Evolutionary conservation across 2,797 vertebrate genomes (phyloP).

Genomic region (Mastacembelus armatus): DNA sequence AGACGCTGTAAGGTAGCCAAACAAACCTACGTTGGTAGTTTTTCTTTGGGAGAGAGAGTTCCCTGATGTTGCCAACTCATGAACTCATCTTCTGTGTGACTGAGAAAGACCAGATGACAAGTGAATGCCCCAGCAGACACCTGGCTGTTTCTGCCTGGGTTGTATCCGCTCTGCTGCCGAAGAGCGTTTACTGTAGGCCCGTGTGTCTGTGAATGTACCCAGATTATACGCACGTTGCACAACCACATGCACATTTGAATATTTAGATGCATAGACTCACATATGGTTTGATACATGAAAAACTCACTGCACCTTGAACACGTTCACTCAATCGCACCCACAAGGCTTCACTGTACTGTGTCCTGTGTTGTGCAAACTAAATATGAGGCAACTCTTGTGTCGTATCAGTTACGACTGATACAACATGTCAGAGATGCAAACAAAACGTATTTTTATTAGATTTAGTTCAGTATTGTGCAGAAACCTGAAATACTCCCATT

Average conservation of each 20-base stretch:
- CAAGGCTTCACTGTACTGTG: background rate
- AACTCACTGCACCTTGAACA: background rate
- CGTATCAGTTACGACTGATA: too few species aligned
- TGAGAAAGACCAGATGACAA: constrained; percentile 50
- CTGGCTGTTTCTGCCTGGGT: constrained; percentile 30
- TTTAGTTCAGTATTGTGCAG: too few species aligned
- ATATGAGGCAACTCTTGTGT: background rate
- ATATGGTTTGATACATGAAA: background rate
- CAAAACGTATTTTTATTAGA: too few species aligned
- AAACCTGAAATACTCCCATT: too few species aligned
- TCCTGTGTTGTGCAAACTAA: background rate
- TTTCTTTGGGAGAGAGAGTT: constrained; percentile 33
- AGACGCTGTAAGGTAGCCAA: constrained; percentile 26
- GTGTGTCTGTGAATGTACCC: background rate
- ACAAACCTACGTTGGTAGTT: constrained; percentile 20
- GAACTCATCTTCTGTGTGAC: constrained; percentile 37
- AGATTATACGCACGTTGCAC: background rate
- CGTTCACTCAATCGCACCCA: background rate
- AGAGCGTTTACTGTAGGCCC: background rate
- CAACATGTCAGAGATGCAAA: too few species aligned
- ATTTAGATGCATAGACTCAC: background rate
- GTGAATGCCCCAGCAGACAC: constrained; percentile 26
- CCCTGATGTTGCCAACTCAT: constrained; percentile 25
- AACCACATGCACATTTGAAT: background rate
- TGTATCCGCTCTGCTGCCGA: constrained; percentile 16